Evolutionary conservation across 2,888 invertebrate genomes (phyloP).

Genomic region (Silvanus unidentatus): DNA sequence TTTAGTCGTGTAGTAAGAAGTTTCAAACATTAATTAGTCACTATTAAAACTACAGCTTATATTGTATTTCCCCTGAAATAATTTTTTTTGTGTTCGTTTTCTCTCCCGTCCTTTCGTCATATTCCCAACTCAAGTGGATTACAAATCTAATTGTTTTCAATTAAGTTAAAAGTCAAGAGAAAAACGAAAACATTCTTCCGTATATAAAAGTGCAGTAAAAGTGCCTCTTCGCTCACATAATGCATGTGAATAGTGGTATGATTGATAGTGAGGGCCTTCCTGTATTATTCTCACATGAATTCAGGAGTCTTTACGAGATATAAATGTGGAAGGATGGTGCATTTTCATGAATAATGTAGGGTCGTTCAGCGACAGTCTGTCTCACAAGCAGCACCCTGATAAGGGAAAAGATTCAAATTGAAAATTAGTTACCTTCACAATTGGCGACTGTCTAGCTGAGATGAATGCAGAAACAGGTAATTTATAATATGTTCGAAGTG

Average conservation of each 20-base stretch:
- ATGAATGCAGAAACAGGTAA: slow-evolving; percentile 20
- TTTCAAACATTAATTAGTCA: slow-evolving; percentile 25
- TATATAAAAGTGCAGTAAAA: no score
- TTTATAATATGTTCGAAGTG: slow-evolving; percentile 22
- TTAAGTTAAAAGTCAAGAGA: no score
- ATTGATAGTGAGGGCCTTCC: slow-evolving; percentile 27
- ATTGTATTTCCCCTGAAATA: slow-evolving; percentile 17
- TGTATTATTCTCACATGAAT: slow-evolving; percentile 16
- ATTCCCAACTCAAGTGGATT: no score
- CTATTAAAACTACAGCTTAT: slow-evolving; percentile 25
- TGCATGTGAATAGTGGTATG: slow-evolving; percentile 11
- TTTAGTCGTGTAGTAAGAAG: slow-evolving; percentile 24
- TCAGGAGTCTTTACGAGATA: slow-evolving; percentile 37
- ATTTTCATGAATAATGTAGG: slow-evolving; percentile 48
- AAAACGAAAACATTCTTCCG: no score
- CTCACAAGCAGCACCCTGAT: slow-evolving; percentile 29
- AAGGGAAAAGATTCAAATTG: slow-evolving; percentile 43
- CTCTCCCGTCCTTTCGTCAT: no score
- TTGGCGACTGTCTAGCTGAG: slow-evolving; percentile 15
- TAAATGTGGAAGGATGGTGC: slow-evolving; percentile 39
- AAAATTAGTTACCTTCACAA: slow-evolving; percentile 44
- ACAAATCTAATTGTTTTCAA: no score
- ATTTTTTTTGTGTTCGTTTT: no score
- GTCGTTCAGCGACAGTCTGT: slow-evolving; percentile 40
- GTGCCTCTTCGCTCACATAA: no score